Conservation (phyloP, 2,888 invertebrate species). For the Zeuzera pyrina region DNA sequence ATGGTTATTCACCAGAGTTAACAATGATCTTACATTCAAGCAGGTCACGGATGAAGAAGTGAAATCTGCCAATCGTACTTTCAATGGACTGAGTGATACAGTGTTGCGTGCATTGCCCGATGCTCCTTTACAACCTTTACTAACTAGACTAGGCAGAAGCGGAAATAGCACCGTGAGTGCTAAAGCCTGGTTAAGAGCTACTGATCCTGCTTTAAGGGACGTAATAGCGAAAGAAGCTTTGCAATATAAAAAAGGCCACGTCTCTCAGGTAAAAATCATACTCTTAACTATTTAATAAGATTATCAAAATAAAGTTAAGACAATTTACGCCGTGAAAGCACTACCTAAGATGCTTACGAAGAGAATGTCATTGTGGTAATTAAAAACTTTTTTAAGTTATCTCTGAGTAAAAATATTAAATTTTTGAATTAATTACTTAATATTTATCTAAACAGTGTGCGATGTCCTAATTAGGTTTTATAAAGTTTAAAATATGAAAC, state of each 20-base stretch:
- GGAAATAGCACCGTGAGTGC: constrained; percentile 61
- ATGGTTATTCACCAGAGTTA: not conserved
- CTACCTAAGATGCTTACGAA: no score
- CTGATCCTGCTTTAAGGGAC: constrained; percentile 83
- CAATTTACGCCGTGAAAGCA: no score
- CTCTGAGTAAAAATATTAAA: no score
- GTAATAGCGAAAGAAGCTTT: constrained; percentile 91
- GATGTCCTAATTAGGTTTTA: no score
- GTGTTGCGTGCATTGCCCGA: constrained; percentile 87
- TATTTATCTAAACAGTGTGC: no score
- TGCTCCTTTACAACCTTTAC: constrained; percentile 81
- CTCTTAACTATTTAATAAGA: no score
- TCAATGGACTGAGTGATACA: constrained; percentile 82
- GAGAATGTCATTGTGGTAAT: no score
- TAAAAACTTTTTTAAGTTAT: no score
- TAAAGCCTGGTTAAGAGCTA: constrained; percentile 80
- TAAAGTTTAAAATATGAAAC: no score
- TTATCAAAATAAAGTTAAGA: no score
- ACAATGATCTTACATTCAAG: constrained; percentile 13
- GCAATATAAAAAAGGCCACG: constrained; percentile 80
- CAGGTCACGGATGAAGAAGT: constrained; percentile 83
- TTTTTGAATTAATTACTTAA: no score
- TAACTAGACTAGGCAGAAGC: constrained; percentile 78
- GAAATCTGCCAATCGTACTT: constrained; percentile 78
- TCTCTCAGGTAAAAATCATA: constrained; percentile 60